Base-by-base conservation (phyloP, 35 echinoderm and acorn worm species). In the Chiridota heheva region DNA sequence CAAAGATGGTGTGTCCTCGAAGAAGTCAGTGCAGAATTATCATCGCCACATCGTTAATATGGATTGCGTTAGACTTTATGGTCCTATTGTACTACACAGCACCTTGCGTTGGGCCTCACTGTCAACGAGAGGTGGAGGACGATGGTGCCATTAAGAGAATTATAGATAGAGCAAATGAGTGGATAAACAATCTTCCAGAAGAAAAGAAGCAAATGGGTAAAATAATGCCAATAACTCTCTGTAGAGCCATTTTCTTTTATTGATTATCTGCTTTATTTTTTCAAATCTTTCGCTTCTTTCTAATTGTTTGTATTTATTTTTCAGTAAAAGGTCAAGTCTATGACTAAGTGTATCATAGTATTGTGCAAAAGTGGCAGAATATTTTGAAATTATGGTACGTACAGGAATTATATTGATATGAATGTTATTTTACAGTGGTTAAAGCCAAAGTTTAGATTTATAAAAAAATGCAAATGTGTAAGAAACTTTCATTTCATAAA, bases 11-110 rank as follows among this genome's bases (percentile, higher is more conserved):
- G 73, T 82, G 89, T 51, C 87, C 92, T 15, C 86, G 77, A 53
- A 72, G 87, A 62, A 84, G 92, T 26, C 92, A 96, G 44, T 96
- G 92, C 80, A 96, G 90, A 73, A 81, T 96, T n/a, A 96, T 96
- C 60, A 90, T 96, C 67, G 92, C 92, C 49, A 96, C 92, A 2
- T 96, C 92, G 2, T 38, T 96, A 18, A 85, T 96, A 20, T 96
- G 92, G 92, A 86, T 96, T 38, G 61, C 87, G 68, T 78, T 96
- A 62, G 92, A 96, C 63, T 90, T 96, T 56, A 71, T 85, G 32
- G 46, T 87, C 64, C 58, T 96, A 29, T 62, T 96, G 27, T 96
- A 96, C 57, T 96, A 96, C 60, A 90, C 92, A 15, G 87, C 92
- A 26, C 92, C 92, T n/a, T 90, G 87, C 44, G 75, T 96, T 4